These are phyloP conservation scores for Gallinago media DNA, from an alignment of 2,113 vertebrate genomes.

Conservation along the genomic window DNA sequence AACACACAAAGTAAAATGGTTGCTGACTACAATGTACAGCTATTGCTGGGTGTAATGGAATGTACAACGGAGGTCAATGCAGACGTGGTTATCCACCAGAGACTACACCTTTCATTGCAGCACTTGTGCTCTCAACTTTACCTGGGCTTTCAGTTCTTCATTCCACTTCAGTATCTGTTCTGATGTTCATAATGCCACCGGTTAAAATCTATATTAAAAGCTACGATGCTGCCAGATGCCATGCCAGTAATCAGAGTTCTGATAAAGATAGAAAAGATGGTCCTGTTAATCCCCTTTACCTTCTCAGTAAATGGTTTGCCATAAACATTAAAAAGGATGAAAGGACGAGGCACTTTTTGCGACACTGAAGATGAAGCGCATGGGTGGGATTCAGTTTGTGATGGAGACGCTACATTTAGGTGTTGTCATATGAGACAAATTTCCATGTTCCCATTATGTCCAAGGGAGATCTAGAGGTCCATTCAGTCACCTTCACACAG, in stretches of 20 bases:
- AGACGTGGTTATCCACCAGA: constrained; percentile 78
- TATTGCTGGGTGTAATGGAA: constrained; percentile 83
- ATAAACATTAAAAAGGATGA: neutral
- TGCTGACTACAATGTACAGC: constrained; percentile 84
- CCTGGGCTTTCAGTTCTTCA: constrained; percentile 71
- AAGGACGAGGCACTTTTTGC: neutral
- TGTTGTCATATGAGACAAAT: neutral
- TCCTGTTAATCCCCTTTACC: neutral
- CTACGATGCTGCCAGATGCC: constrained; percentile 98
- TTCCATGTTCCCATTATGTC: neutral
- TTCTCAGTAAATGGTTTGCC: neutral
- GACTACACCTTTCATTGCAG: constrained; percentile 73
- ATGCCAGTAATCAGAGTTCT: constrained; percentile 98
- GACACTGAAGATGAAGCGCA: neutral
- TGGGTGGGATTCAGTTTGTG: neutral
- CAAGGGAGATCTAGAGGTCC: neutral
- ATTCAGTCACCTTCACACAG: neutral
- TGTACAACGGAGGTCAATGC: constrained; percentile 80
- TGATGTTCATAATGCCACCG: constrained; percentile 99
- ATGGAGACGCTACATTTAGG: neutral
- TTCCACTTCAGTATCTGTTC: constrained; percentile 89
- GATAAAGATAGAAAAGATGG: constrained; percentile 30
- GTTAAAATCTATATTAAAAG: constrained; percentile 99
- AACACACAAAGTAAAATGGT: constrained; percentile 83
- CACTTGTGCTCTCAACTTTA: constrained; percentile 80